These are phyloP conservation scores for Melopsittacus undulatus DNA, from an alignment of 2,797 vertebrate species.

Conservation along the genomic window DNA sequence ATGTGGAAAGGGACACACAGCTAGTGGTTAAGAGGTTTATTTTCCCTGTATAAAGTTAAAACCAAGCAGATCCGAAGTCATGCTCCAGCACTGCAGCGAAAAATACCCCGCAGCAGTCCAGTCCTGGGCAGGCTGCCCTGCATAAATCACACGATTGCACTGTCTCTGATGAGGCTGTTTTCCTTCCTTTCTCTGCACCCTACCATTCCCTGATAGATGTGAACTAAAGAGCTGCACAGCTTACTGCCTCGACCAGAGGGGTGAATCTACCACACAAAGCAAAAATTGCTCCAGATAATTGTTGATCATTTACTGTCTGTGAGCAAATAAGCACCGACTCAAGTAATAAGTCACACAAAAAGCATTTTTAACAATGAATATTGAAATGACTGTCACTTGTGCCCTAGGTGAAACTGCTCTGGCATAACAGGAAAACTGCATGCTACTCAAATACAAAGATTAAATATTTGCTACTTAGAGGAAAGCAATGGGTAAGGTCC, in stretches of 20 bases:
- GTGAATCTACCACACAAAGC: background rate
- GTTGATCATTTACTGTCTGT: background rate
- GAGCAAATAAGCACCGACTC: background rate
- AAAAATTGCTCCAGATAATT: background rate
- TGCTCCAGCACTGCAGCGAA: background rate
- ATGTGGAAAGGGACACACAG: background rate
- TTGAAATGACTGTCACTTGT: background rate
- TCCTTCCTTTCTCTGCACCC: constrained; percentile 5
- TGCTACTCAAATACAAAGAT: background rate
- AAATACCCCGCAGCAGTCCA: background rate
- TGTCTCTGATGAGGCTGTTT: background rate
- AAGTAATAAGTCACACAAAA: background rate
- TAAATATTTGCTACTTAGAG: background rate
- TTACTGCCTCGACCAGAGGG: background rate
- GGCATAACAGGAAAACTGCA: background rate
- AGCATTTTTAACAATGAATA: background rate
- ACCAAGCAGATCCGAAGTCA: background rate
- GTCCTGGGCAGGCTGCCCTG: constrained; percentile 26
- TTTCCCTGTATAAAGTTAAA: background rate
- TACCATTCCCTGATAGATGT: background rate
- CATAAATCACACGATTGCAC: constrained; percentile 29
- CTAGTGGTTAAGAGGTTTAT: background rate
- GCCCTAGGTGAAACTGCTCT: background rate
- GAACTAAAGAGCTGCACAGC: background rate
- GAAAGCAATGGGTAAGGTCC: background rate